Evolutionary conservation across 2,888 invertebrate species (phyloP).

Genomic region (Ornithoptera priamus): DNA sequence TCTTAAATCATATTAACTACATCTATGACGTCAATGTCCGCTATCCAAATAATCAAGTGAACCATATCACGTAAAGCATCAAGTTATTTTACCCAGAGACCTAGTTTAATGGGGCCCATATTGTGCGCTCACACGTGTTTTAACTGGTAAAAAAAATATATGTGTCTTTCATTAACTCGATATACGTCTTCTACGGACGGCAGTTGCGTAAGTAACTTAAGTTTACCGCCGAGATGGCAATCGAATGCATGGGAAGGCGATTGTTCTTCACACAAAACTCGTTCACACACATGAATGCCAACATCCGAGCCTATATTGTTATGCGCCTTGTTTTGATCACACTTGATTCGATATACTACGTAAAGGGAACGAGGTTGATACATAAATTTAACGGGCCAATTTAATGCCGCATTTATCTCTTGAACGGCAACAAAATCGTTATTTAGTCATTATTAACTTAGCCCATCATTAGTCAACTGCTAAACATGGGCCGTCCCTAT

Average conservation of each 20-base stretch:
- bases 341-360: slow-evolving; percentile 48
- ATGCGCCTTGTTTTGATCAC: slow-evolving; percentile 54
- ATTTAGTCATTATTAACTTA: slow-evolving; percentile 6
- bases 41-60: slow-evolving; percentile 17
- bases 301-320: slow-evolving; percentile 50
- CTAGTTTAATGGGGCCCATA: slow-evolving; percentile 57
- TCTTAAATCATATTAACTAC: slow-evolving; percentile 30
- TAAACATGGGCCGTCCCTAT: not conserved
- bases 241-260: slow-evolving; percentile 65
- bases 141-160: slow-evolving; percentile 54
- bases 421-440: slow-evolving; percentile 15
- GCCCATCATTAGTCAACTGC: not conserved
- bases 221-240: slow-evolving; percentile 67
- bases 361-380: slow-evolving; percentile 23
- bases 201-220: slow-evolving; percentile 67
- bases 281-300: slow-evolving; percentile 73
- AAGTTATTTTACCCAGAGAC: slow-evolving; percentile 51
- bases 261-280: slow-evolving; percentile 53
- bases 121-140: slow-evolving; percentile 66
- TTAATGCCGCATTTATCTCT: slow-evolving; percentile 18
- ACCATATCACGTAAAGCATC: slow-evolving; percentile 27
- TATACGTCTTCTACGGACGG: slow-evolving; percentile 57
- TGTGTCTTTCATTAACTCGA: slow-evolving; percentile 66
- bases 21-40: slow-evolving; percentile 27
- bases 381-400: slow-evolving; percentile 13